Evolutionary conservation across 2,113 vertebrate genomes (phyloP).

Genomic region (Nipponia nippon): DNA sequence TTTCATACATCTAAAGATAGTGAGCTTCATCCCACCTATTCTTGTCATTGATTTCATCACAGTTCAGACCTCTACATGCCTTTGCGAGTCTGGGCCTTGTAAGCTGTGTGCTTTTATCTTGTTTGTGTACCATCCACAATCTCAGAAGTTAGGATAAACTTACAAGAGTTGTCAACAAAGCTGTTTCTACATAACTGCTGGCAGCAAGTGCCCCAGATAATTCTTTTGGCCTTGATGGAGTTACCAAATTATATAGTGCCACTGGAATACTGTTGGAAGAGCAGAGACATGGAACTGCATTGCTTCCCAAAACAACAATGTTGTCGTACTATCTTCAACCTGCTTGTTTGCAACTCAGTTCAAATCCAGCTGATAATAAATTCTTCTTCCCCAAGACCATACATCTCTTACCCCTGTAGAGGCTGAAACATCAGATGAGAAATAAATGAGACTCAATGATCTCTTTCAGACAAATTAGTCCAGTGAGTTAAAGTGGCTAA

Average conservation of each 20-base stretch:
- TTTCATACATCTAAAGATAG: neutral
- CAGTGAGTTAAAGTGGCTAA: neutral
- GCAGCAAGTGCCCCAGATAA: neutral
- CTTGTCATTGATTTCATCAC: neutral
- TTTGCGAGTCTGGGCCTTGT: neutral
- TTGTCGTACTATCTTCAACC: accelerated
- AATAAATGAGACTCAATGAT: neutral
- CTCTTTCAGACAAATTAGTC: neutral
- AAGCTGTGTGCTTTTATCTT: neutral
- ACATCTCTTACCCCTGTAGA: neutral
- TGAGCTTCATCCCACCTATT: neutral
- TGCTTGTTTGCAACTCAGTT: neutral
- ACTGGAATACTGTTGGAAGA: neutral
- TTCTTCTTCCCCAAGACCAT: neutral
- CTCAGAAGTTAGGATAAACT: neutral
- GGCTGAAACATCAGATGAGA: neutral
- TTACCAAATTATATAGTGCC: neutral
- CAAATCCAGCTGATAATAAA: neutral
- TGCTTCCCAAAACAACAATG: neutral
- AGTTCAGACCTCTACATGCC: neutral
- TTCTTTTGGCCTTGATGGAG: neutral
- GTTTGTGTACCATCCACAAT: neutral
- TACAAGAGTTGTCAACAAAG: neutral
- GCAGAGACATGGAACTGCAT: neutral
- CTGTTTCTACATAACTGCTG: neutral